Evolutionary conservation across 2,113 vertebrate species (phyloP).

Genomic region (Hippocampus zosterae): DNA sequence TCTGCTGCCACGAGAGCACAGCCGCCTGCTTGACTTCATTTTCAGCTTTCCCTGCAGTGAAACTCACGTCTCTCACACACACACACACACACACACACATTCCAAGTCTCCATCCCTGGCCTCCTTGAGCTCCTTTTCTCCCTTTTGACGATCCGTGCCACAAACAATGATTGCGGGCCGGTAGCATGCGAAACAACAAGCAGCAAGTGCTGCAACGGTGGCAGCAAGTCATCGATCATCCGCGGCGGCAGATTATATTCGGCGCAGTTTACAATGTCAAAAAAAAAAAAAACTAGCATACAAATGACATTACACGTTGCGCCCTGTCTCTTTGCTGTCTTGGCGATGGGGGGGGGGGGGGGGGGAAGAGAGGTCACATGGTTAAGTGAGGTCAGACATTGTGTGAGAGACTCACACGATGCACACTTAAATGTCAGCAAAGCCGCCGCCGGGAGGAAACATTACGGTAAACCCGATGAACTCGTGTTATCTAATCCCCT

Average conservation of each 20-base stretch:
- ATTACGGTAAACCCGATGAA: slow-evolving; percentile 66
- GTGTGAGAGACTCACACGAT: slow-evolving; percentile 18
- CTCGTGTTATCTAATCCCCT: slow-evolving; percentile 65
- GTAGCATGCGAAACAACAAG: slow-evolving; percentile 49
- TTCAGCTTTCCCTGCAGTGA: slow-evolving; percentile 18
- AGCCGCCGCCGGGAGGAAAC: slow-evolving; percentile 55
- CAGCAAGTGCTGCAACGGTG: slow-evolving; percentile 21
- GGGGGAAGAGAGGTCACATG: slow-evolving; percentile 39
- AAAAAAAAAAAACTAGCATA: slow-evolving; percentile 7
- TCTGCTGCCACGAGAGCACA: slow-evolving; percentile 32
- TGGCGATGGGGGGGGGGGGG: no score
- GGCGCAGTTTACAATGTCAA: slow-evolving; percentile 17
- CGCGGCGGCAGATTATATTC: slow-evolving; percentile 30
- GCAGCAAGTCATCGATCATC: slow-evolving; percentile 22
- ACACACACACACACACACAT: slow-evolving; percentile 16
- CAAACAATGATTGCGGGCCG: slow-evolving; percentile 41
- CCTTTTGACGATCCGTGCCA: slow-evolving; percentile 10
- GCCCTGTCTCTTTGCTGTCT: slow-evolving; percentile 35
- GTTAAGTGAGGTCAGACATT: slow-evolving; percentile 38
- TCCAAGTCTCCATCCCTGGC: slow-evolving; percentile 16
- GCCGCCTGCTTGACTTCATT: slow-evolving; percentile 18
- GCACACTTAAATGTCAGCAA: slow-evolving; percentile 49
- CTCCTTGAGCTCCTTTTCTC: slow-evolving; percentile 21
- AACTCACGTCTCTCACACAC: neutral
- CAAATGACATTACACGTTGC: slow-evolving; percentile 37